phyloP scores from a whole-genome alignment of 2,113 vertebrate species.

The Cottus gobio region DNA sequence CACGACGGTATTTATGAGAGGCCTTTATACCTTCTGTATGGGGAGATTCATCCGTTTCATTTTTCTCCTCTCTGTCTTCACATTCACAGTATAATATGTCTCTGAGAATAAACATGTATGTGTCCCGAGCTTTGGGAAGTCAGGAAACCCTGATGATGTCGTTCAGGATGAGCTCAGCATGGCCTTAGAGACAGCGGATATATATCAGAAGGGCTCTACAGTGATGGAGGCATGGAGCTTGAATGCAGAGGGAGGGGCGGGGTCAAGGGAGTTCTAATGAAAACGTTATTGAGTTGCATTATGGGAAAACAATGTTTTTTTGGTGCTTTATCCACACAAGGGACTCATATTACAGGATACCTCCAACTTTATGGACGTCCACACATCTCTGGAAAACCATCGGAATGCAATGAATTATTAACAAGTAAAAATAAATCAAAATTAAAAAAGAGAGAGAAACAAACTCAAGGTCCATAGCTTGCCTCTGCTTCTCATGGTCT shows the following conservation, averaged over 20 bases:
- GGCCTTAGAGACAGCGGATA: background rate
- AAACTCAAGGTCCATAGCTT: background rate
- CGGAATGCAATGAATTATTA: background rate
- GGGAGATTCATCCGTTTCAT: background rate
- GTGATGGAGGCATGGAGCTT: background rate
- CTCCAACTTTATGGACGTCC: background rate
- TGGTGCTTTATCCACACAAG: background rate
- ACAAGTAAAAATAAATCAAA: background rate
- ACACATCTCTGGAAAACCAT: background rate
- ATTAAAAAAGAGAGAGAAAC: too few species aligned
- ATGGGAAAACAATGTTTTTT: background rate
- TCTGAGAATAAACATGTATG: background rate
- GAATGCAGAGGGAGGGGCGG: background rate
- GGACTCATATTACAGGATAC: background rate
- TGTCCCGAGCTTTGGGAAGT: background rate
- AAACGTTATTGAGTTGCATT: background rate
- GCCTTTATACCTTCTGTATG: background rate
- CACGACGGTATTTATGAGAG: background rate
- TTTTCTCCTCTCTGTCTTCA: background rate
- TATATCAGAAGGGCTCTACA: background rate
- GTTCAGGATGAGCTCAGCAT: background rate
- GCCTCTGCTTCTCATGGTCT: background rate
- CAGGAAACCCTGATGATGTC: background rate
- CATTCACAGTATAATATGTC: background rate
- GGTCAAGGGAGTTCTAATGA: background rate